These are phyloP conservation scores for Erebia aethiops DNA, from an alignment of 2,888 invertebrate genomes.

Conservation along the genomic window DNA sequence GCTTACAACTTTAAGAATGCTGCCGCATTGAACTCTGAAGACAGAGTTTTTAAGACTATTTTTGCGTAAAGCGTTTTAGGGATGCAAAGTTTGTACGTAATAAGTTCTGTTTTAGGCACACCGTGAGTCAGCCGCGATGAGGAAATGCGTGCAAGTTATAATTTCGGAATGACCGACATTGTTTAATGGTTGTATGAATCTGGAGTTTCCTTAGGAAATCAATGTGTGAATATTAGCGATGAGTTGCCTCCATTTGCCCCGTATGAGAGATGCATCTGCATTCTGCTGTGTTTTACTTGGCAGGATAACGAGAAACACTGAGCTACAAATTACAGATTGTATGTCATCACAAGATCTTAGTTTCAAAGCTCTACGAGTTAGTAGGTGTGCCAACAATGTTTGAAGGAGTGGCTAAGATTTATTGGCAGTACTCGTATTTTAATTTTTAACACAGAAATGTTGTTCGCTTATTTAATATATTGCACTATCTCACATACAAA, in stretches of 20 bases:
- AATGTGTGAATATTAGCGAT: constrained; percentile 37
- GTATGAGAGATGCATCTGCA: constrained; percentile 19
- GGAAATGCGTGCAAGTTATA: constrained; percentile 81
- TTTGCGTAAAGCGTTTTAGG: constrained; percentile 38
- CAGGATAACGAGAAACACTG: constrained; percentile 17
- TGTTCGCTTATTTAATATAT: not conserved
- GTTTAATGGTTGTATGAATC: constrained; percentile 76
- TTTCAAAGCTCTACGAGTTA: constrained; percentile 8
- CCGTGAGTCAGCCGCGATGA: constrained; percentile 77
- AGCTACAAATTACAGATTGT: constrained; percentile 18
- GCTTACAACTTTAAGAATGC: constrained; percentile 51
- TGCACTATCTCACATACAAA: too few species aligned
- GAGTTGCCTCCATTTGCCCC: constrained; percentile 24
- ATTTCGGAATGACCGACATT: constrained; percentile 76
- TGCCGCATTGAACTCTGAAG: constrained; percentile 34
- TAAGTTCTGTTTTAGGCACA: constrained; percentile 80
- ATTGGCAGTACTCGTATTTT: not conserved
- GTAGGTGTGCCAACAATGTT: constrained; percentile 6
- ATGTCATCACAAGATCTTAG: constrained; percentile 14
- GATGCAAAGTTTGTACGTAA: constrained; percentile 59
- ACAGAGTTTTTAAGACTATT: constrained; percentile 43
- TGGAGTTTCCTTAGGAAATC: constrained; percentile 53
- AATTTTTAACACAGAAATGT: too few species aligned
- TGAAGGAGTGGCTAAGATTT: constrained; percentile 1
- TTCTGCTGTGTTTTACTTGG: constrained; percentile 25